These are phyloP conservation scores for Lochmaea crataegi DNA, from an alignment of 2,888 invertebrate species.

Conservation along the genomic window DNA sequence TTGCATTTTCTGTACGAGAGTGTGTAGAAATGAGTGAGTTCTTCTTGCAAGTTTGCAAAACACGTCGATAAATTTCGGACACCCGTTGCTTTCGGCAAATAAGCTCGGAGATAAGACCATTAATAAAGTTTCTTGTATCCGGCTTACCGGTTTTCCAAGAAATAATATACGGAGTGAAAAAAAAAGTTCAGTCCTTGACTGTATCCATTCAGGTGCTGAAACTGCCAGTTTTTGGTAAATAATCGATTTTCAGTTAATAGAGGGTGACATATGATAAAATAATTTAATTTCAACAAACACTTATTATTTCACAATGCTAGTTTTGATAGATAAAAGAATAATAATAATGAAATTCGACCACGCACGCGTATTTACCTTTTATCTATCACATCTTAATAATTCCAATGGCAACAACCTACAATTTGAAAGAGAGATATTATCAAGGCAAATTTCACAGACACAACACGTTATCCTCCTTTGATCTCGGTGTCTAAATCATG, in stretches of 20 bases:
- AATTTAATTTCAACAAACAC: too few species aligned
- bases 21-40: slow-evolving; percentile 41
- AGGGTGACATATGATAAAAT: too few species aligned
- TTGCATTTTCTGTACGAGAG: slow-evolving; percentile 12
- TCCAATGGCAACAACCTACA: slow-evolving; percentile 35
- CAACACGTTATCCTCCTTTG: slow-evolving; percentile 33
- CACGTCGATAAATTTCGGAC: slow-evolving; percentile 40
- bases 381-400: slow-evolving; percentile 40
- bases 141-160: too few species aligned
- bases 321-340: neutral
- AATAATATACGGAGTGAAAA: neutral
- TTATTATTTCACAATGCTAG: neutral
- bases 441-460: slow-evolving; percentile 40
- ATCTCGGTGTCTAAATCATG: slow-evolving; percentile 36
- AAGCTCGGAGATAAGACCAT: slow-evolving; percentile 20
- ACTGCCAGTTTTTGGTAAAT: too few species aligned
- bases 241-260: too few species aligned
- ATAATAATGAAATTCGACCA: slow-evolving; percentile 21
- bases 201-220: too few species aligned
- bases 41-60: slow-evolving; percentile 39
- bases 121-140: slow-evolving; percentile 26
- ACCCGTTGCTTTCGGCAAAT: slow-evolving; percentile 38
- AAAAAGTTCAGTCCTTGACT: too few species aligned
- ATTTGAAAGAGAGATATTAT: slow-evolving; percentile 39
- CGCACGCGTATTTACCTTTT: slow-evolving; percentile 26